These are phyloP conservation scores for Cyanoliseus patagonus DNA, from an alignment of 2,113 vertebrate genomes.

Conservation along the genomic window DNA sequence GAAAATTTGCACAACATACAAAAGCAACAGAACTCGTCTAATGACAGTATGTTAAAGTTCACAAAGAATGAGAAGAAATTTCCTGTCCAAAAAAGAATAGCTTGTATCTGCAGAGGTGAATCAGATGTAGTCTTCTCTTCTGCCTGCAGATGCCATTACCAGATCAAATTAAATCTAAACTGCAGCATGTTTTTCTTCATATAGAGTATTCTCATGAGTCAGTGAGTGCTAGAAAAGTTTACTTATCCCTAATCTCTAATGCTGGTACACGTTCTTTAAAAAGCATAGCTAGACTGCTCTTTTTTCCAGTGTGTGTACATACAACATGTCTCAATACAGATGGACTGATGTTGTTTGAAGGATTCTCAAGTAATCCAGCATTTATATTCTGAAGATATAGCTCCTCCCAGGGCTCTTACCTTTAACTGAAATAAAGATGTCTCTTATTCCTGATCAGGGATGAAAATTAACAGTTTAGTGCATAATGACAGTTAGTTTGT, in stretches of 20 bases:
- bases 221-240: neutral
- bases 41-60: neutral
- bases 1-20: neutral
- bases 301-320: neutral
- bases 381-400: neutral
- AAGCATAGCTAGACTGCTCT: neutral
- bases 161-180: neutral
- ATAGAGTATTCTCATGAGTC: neutral
- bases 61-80: neutral
- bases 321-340: neutral
- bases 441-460: neutral
- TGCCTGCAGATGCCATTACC: constrained; percentile 42
- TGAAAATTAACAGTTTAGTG: neutral
- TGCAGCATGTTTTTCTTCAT: neutral
- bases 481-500: neutral
- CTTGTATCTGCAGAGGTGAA: neutral
- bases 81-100: neutral
- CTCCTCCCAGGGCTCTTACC: neutral
- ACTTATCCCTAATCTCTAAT: neutral
- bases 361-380: neutral
- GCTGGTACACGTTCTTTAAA: neutral
- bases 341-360: neutral
- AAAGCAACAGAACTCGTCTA: neutral
- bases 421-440: neutral
- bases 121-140: neutral